Percentiles rank a stretch among this genome's conserved stretches.
These are phyloP conservation scores for Mesoligia furuncula DNA, from an alignment of 2,888 invertebrate genomes.

Conservation along the genomic window DNA sequence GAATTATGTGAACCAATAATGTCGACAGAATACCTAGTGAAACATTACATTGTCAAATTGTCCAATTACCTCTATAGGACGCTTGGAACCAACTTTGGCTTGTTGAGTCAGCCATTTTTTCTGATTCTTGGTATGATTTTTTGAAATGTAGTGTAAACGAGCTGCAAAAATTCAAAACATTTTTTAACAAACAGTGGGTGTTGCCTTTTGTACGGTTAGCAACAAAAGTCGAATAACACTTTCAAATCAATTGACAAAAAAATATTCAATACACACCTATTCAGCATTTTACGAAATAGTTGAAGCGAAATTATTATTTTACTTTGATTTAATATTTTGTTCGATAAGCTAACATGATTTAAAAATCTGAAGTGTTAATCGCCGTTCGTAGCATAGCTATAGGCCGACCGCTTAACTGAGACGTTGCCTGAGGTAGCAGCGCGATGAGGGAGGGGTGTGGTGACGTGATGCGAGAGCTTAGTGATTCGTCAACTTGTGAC, in stretches of 20 bases:
- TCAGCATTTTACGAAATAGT: background rate
- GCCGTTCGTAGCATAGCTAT: background rate
- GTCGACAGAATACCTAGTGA: slow-evolving; percentile 80
- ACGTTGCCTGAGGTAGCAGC: too few species aligned
- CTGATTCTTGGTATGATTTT: slow-evolving; percentile 82
- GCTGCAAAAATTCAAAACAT: slow-evolving; percentile 76
- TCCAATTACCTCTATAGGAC: slow-evolving; percentile 80
- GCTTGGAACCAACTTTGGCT: slow-evolving; percentile 55
- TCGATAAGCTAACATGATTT: background rate
- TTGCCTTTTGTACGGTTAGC: background rate
- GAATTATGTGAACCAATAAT: slow-evolving; percentile 76
- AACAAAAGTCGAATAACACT: background rate
- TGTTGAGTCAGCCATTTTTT: slow-evolving; percentile 79
- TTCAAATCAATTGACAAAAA: background rate
- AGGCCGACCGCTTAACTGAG: too few species aligned
- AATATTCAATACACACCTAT: too few species aligned
- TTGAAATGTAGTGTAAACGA: slow-evolving; percentile 83
- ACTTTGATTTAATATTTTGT: background rate
- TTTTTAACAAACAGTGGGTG: background rate
- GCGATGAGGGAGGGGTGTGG: too few species aligned
- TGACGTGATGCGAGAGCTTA: too few species aligned
- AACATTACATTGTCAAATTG: slow-evolving; percentile 82
- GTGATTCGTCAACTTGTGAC: too few species aligned
- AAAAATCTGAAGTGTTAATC: background rate
- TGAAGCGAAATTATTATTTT: background rate